phyloP scores from a whole-genome alignment of 2,797 vertebrate genomes.

The Clarias fuscus region DNA sequence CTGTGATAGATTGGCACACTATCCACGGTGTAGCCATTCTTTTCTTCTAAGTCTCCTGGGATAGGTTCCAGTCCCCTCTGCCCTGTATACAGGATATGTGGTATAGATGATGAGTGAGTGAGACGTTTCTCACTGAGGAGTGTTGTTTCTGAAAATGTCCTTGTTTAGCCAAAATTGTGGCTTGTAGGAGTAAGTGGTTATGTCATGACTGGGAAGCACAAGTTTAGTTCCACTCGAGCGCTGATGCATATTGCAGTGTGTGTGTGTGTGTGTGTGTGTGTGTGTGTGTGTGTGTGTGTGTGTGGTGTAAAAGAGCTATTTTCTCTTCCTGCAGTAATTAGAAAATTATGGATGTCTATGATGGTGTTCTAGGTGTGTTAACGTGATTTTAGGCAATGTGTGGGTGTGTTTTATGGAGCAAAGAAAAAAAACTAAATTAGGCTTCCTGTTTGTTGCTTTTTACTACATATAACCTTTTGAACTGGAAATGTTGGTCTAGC shows the following conservation, averaged over 20 bases:
- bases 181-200: not conserved
- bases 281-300: conserved; percentile 12
- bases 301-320: conserved; percentile 38
- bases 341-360: conserved; percentile 45
- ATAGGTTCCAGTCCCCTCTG: too few species aligned
- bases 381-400: not conserved
- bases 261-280: conserved; percentile 11
- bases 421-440: not conserved
- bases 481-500: not conserved
- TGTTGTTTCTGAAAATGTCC: conserved; percentile 7
- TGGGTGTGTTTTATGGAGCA: not conserved
- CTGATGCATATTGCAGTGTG: conserved; percentile 8
- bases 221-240: not conserved
- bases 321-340: conserved; percentile 38
- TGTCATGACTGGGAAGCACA: not conserved
- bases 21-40: too few species aligned
- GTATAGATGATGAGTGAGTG: too few species aligned
- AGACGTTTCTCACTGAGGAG: not conserved
- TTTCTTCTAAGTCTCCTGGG: too few species aligned
- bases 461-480: not conserved
- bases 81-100: too few species aligned
- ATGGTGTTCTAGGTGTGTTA: conserved; percentile 23
- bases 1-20: too few species aligned
- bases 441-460: not conserved
- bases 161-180: not conserved